Evolutionary conservation across 2,797 vertebrate genomes (phyloP), one percentile per base, ranked within the genome.

Genomic region (Danio choprae): DNA sequence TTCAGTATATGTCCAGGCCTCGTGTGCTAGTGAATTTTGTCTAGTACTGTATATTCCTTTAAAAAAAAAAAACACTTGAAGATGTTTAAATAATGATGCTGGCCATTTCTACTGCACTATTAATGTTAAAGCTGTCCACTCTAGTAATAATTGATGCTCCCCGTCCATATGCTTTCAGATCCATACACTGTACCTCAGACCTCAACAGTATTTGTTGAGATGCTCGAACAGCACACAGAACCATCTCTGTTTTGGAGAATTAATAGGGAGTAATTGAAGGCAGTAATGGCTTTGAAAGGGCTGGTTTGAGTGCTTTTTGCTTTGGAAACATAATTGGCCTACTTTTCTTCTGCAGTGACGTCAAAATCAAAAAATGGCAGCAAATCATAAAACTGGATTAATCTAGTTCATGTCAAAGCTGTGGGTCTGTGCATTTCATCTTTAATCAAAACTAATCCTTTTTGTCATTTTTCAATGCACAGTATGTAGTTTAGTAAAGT

Each of bases 61-160:
- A 29, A 29, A 29, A 29, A 29, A 29, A 29, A 77, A n/a, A 68
- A 69, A 50, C 51, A 67, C 62, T 46, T 36, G 40, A 13, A 56
- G 12, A 58, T 68, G 53, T 68, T 68, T 76, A 41, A 76, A 68
- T 63, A 63, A 75, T 75, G 58, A 50, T 38, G 41, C 53, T 68
- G 53, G 75, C 63, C 43, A 20, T 69, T 59, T 77, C 75, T 50
- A 20, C 41, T 50, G 41, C 75, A 58, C 64, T 68, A 67, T 59
- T 77, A 16, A 58, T 46, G 53, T 48, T 69, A 58, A 68, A 48
- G 51, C 64, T 50, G 64, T 68, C 41, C 1, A 3, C 55, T 78
- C 12, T 15, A 40, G 53, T 9, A 78, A 78, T 78, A 59, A 77
- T 59, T 48, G 20, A 77, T 68, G 64, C 7, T n/a, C 16, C 9